Percentiles rank a stretch among this genome's conserved stretches.
Conservation (phyloP, 2,113 vertebrate species). For the Dendropsophus ebraccatus region DNA sequence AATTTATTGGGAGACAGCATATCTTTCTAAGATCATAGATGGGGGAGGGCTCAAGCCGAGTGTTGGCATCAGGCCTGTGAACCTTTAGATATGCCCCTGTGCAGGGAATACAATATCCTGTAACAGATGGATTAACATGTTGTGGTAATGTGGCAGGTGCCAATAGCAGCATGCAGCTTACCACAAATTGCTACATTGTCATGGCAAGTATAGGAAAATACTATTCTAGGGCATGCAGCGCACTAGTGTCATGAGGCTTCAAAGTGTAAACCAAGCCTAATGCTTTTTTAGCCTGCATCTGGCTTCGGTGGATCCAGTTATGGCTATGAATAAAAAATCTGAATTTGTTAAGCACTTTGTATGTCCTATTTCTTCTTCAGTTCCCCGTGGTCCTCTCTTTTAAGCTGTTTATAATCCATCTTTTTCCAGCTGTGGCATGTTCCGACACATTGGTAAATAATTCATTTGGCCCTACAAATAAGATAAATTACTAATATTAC, state of each 20-base stretch:
- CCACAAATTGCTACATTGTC: too few relatives aligned
- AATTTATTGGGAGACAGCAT: too few relatives aligned
- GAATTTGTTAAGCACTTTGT: background rate
- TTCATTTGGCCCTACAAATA: constrained; percentile 29
- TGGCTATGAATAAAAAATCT: constrained; percentile 27
- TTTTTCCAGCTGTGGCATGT: constrained; percentile 19
- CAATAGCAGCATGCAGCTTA: too few relatives aligned
- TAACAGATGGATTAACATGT: too few relatives aligned
- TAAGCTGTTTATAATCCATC: constrained; percentile 42
- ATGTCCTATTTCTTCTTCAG: background rate
- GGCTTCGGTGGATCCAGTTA: background rate
- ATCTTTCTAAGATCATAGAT: too few relatives aligned
- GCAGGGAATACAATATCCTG: background rate
- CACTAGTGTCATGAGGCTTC: too few relatives aligned
- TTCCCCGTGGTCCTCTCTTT: constrained; percentile 37
- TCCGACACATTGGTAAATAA: constrained; percentile 35
- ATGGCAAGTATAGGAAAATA: too few relatives aligned
- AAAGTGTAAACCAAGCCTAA: background rate
- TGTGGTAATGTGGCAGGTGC: too few relatives aligned
- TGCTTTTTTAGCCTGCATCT: background rate
- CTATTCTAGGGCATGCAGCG: background rate
- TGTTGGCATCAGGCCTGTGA: too few relatives aligned
- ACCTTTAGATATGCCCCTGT: too few relatives aligned
- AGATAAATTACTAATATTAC: constrained; percentile 36
- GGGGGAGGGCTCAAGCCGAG: too few relatives aligned